Percentiles rank a stretch among this genome's conserved stretches.
These are phyloP conservation scores for Trinorchestia longiramus DNA, from an alignment of 1,140 invertebrate species.

Conservation along the genomic window DNA sequence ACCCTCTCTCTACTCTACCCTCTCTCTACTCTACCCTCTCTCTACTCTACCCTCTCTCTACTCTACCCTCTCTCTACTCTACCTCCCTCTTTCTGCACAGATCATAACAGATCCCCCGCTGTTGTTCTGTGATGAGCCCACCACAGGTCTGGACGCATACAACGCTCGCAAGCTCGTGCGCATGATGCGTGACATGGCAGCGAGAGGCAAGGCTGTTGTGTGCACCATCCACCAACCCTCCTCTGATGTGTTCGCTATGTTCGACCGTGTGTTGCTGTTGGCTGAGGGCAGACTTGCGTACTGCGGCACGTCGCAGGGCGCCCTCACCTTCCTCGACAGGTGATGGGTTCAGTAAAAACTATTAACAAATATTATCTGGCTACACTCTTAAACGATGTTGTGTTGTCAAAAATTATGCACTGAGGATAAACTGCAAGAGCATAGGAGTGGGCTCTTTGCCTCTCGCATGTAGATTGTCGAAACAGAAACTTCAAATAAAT, in stretches of 20 bases:
- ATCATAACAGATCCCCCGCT: conserved; percentile 75
- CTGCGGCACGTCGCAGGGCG: conserved; percentile 75
- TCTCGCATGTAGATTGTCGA: too few species aligned
- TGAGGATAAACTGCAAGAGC: too few species aligned
- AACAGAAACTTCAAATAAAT: too few species aligned
- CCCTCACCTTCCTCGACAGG: conserved; percentile 71
- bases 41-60: too few species aligned
- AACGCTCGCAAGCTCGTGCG: conserved; percentile 74
- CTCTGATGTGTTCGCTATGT: conserved; percentile 85
- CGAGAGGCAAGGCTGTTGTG: conserved; percentile 81
- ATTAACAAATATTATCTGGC: too few species aligned
- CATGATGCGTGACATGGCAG: conserved; percentile 77
- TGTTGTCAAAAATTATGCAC: too few species aligned
- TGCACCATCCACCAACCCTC: conserved; percentile 90
- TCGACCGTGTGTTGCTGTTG: conserved; percentile 83
- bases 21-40: too few species aligned
- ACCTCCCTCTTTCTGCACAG: too few species aligned
- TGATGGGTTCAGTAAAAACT: conserved; percentile 55
- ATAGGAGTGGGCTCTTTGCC: too few species aligned
- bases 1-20: too few species aligned
- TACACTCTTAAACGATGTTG: too few species aligned
- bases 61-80: too few species aligned
- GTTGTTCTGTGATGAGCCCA: conserved; percentile 76
- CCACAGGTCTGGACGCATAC: conserved; percentile 75
- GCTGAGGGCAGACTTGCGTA: conserved; percentile 83